Percentiles rank a stretch among this genome's conserved stretches.
Conservation (phyloP, 2,113 vertebrate genomes). For the Centropus bengalensis region DNA sequence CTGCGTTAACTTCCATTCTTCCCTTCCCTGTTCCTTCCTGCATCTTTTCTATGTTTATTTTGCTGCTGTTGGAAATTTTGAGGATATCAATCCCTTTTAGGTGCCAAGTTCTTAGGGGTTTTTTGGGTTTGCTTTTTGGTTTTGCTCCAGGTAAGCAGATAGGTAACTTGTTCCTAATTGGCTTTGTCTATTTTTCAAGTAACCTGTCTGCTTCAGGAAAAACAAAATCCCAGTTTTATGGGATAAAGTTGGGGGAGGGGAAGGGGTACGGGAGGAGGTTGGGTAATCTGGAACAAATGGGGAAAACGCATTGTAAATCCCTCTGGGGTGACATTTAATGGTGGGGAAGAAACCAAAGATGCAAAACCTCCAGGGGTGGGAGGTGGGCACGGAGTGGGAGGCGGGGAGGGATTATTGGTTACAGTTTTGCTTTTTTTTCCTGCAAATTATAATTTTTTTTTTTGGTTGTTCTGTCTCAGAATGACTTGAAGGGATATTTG, state of each 20-base stretch:
- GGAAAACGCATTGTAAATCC: conserved; percentile 1
- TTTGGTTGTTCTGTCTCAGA: neutral
- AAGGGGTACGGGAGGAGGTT: neutral
- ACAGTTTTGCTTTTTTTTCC: neutral
- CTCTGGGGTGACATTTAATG: conserved; percentile 1
- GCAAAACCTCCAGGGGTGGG: conserved; percentile 32
- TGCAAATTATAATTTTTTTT: neutral
- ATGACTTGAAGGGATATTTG: conserved; percentile 89
- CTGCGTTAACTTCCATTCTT: conserved; percentile 34
- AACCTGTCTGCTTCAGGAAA: conserved; percentile 39
- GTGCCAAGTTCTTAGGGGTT: neutral
- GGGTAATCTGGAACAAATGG: conserved; percentile 3
- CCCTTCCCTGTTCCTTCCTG: neutral
- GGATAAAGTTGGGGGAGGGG: conserved; percentile 26
- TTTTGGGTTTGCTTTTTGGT: conserved; percentile 23
- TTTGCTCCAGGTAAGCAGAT: conserved; percentile 32
- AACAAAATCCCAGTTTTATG: neutral
- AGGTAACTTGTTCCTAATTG: neutral
- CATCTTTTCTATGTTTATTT: conserved; percentile 32
- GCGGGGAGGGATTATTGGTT: neutral
- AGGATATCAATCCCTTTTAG: conserved; percentile 55
- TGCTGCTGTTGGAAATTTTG: conserved; percentile 60
- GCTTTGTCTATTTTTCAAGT: conserved; percentile 7
- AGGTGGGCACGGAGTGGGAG: neutral
- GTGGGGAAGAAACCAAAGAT: conserved; percentile 52